Base-by-base conservation (phyloP, 2,797 vertebrate species). In the Phyllotis vaccarum region DNA sequence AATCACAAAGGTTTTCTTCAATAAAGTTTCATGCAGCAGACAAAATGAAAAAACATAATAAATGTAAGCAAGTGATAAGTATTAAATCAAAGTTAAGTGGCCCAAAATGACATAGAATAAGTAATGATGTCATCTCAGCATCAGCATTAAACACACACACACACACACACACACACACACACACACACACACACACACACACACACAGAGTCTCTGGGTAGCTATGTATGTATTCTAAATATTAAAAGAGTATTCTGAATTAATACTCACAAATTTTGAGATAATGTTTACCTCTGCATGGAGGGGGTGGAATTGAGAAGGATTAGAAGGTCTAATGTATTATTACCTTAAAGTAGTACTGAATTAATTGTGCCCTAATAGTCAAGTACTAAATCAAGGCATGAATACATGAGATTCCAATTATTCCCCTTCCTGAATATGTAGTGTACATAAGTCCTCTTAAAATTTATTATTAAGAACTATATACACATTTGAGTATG, bases 41-140 rank as follows among this genome's bases (percentile, higher is more conserved):
- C 74, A 82, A 83, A 76, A 96, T 72, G 40, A 81, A 82, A 78
- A 54, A 78, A 79, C 14, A 85, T 87, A 91, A 64, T n/a, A 92
- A 95, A 79, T 34, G 4, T 27, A 16, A 60, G 70, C 6, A 3
- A 76, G 9, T 10, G 21, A 87, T 89, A 95, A 90, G 74, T 37
- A 60, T 81, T 76, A 92, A 90, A 88, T 74, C 29, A 49, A 68
- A 54, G 9, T 40, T 37, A 24, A 78, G 21, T 74, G 16, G 13
- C 29, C 52, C n/a, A 52, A 95, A 68, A 40, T 22, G 3, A 92
- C 81, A 64, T 9, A 16, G 22, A 92, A 60, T 40, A 56, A 40
- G 54, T 7, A 75, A 46, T 2, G 2, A 5, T 76, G 27, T 80
- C 74, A 43, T 52, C 10, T 7, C 22, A 3, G 8, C 21, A 2